Conservation (phyloP, 2,113 vertebrate species). For the Tupaia chinensis region DNA sequence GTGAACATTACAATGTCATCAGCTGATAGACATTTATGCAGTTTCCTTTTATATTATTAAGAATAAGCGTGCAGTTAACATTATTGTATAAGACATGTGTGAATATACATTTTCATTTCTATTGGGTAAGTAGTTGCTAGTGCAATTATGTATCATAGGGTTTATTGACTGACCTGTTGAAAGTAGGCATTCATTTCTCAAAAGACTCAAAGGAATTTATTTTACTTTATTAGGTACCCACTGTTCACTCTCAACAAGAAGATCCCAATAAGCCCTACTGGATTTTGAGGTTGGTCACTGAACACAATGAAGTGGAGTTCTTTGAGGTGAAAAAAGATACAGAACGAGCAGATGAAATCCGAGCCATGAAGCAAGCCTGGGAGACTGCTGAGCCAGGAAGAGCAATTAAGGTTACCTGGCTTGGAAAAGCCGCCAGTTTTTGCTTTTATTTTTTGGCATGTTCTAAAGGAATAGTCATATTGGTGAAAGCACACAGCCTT, state of each 20-base stretch:
- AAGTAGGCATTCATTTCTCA: not conserved
- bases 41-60: not conserved
- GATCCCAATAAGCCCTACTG: constrained; percentile 89
- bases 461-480: not conserved
- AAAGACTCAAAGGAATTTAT: not conserved
- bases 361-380: constrained; percentile 94
- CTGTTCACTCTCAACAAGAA: constrained; percentile 78
- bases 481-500: not conserved
- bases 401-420: constrained; percentile 89
- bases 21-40: not conserved
- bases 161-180: not conserved
- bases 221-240: not conserved
- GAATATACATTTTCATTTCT: not conserved
- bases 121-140: not conserved
- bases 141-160: not conserved
- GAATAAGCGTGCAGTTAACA: not conserved
- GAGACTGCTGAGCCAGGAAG: constrained; percentile 92
- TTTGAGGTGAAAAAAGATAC: constrained; percentile 92
- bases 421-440: not conserved
- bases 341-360: constrained; percentile 91
- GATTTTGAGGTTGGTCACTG: constrained; percentile 90
- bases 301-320: constrained; percentile 85
- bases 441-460: not conserved
- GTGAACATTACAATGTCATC: not conserved
- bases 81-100: not conserved